Evolutionary conservation across 2,888 invertebrate genomes (phyloP).

Genomic region (Saturnia pavonia): DNA sequence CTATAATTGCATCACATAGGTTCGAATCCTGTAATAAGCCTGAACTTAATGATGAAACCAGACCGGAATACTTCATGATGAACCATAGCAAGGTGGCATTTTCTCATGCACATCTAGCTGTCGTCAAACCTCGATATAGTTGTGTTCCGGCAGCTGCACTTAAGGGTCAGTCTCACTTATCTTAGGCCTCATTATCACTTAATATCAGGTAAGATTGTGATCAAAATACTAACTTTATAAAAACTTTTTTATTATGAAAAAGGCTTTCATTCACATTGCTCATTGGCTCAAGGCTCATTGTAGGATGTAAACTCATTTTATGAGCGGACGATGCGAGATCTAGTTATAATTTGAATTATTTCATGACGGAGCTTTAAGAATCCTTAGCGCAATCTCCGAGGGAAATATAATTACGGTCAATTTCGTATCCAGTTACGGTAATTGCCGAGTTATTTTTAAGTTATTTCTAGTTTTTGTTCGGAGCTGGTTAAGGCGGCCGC

Average conservation of each 20-base stretch:
- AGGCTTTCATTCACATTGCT: not conserved
- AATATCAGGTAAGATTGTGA: not conserved
- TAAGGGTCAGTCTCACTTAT: not conserved
- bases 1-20: no score
- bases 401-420: conserved; percentile 25
- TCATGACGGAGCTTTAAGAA: not conserved
- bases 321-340: not conserved
- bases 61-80: no score
- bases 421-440: conserved; percentile 25
- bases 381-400: not conserved
- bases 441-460: conserved; percentile 38
- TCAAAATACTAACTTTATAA: not conserved
- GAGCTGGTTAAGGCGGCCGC: conserved; percentile 25
- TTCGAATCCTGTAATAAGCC: no score
- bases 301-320: not conserved
- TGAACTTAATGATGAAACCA: no score
- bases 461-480: conserved; percentile 42
- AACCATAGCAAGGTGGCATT: no score
- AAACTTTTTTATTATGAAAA: no score
- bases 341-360: not conserved
- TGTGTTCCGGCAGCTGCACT: not conserved
- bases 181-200: not conserved
- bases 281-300: not conserved
- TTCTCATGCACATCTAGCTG: no score
- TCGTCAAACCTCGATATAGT: not conserved